phyloP scores from a whole-genome alignment of 2,797 vertebrate genomes.

The Gymnopithys bicolor region DNA sequence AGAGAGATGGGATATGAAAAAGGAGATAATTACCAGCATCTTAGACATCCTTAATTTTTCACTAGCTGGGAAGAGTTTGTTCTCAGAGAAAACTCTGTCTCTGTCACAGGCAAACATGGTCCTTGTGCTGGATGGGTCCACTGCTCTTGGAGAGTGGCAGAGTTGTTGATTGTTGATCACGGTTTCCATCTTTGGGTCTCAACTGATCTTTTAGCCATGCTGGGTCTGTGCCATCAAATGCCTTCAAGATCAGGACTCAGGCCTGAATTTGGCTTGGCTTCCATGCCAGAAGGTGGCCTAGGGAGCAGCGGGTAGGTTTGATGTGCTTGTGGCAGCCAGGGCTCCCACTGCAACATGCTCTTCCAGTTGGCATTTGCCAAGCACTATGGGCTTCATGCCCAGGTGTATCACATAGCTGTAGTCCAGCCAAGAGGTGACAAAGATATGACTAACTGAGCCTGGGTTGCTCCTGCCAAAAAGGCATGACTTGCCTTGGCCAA shows the following conservation, averaged over 20 bases:
- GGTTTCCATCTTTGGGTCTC: not conserved
- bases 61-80: not conserved
- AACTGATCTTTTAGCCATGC: not conserved
- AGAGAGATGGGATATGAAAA: not conserved
- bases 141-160: not conserved
- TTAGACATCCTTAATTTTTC: not conserved
- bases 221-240: not conserved
- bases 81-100: not conserved
- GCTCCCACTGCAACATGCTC: not conserved
- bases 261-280: not conserved
- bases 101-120: not conserved
- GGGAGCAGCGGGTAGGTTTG: not conserved
- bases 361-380: constrained; percentile 25
- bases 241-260: not conserved
- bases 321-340: not conserved
- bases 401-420: constrained; percentile 26
- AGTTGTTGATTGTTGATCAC: not conserved
- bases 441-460: not conserved
- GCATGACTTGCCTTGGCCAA: not conserved
- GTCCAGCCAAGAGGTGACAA: constrained; percentile 42
- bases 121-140: not conserved
- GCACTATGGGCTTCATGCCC: constrained; percentile 37
- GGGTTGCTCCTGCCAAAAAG: not conserved
- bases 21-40: not conserved
- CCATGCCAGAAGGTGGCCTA: not conserved